Base-by-base conservation (phyloP, 1,140 invertebrate genomes). In the Portunus trituberculatus region DNA sequence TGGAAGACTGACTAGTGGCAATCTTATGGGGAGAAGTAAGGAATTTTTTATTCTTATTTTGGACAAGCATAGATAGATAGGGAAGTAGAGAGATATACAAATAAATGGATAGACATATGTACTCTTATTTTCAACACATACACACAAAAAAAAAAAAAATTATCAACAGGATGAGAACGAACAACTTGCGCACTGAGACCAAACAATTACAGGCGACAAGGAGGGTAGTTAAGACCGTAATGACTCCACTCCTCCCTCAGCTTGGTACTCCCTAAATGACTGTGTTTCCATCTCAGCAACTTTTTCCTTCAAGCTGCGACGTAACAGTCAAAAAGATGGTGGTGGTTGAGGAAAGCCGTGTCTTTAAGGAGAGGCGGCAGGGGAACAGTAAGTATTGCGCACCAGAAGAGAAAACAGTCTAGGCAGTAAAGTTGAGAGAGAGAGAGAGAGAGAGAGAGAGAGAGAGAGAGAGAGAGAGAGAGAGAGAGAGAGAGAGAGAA, bases 101-200 rank as follows among this genome's bases (percentile, higher is more conserved):
- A 59, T 20, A 59, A 20, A 20, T 2, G 20, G 20, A 10, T 59
- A 59, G 52, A 16, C 12, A 10, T 59, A 59, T 16, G 20, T n/a
- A n/a, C n/a, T n/a, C 4, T 25, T 76, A 76, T 0, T 7, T 76
- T 76, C 12, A 25, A 76, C 67, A 76, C 25, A 76, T 25, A 76
- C 67, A 76, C 67, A 76, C 67, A n/a, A n/a, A n/a, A n/a, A n/a
- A n/a, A n/a, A n/a, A n/a, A n/a, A n/a, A 0, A 76, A 76, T n/a
- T 76, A 76, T 76, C 20, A 76, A 76, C 67, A 76, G 16, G 67
- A 7, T 76, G 67, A 25, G 67, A 76, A 76, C 67, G 25, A 76
- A 76, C 67, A 76, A 76, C 7, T 76, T 76, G 67, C 67, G 67
- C 67, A 76, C 67, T 76, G 67, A 76, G 67, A 76, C 67, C 67